Evolutionary conservation across 1,140 invertebrate species (phyloP), one percentile per base, ranked within the genome.

Genomic region (Drosophila burlai): DNA sequence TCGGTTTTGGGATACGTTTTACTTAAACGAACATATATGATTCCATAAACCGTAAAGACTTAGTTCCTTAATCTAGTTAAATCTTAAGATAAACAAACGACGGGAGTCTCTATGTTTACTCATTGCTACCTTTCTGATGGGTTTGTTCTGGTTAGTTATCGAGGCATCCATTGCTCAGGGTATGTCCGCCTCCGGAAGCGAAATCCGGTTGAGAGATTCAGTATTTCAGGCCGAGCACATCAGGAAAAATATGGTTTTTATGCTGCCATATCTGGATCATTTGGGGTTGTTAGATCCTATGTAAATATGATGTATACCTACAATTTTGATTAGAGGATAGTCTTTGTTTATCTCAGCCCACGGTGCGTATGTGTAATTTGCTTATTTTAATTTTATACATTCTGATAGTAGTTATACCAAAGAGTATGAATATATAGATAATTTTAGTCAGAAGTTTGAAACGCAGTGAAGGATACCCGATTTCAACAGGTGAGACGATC

Each of bases 271-370:
- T 8, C 81, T 84, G 6, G 91, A 92, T 79, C 55, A 67, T 4
- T 64, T 50, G 21, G 91, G 91, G 7, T 40, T 91, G 40, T 61
- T 92, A 2, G 91, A 92, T 78, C 59, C 60, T 84, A 66, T 84
- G 66, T 85, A 60, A 81, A 13, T 13, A 16, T 29, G 2, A 11
- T 45, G 0, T 58, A 16, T 26, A 26, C n/a, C n/a, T n/a, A n/a
- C n/a, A 26, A 49, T 54, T 68, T 1, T 66, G 31, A 15, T 8
- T 24, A 24, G 4, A 26, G 5, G 8, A 16, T 9, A 16, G 7
- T 82, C 8, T 10, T 1, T 10, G 4, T 5, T 26, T 5, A 18
- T 26, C 24, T 24, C 24, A 24, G 24, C 26, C 26, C 26, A 29
- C 26, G 26, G 26, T 29, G 26, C 26, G 26, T 29, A 29, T 29